phyloP scores from a whole-genome alignment of 64 coral and sea anemone genomes.

The Porites australiensis region DNA sequence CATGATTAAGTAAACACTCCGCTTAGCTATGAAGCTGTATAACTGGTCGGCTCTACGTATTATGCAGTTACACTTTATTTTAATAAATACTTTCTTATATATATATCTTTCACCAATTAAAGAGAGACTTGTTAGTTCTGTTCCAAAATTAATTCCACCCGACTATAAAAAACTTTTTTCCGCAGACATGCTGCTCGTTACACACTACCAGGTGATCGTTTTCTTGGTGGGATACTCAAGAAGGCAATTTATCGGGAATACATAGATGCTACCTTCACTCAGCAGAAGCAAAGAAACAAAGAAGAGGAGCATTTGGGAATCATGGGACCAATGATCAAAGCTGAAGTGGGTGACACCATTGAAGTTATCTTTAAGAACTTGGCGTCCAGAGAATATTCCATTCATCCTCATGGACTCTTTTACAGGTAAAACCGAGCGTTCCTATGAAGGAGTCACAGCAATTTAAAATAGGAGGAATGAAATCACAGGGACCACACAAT shows the following conservation, averaged over 20 bases:
- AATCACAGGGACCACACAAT: too few relatives aligned
- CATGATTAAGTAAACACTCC: too few relatives aligned
- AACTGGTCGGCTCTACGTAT: too few relatives aligned
- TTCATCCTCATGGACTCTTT: constrained; percentile 86
- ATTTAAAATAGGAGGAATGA: too few relatives aligned
- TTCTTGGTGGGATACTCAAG: constrained; percentile 76
- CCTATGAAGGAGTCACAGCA: background rate
- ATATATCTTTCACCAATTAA: too few relatives aligned
- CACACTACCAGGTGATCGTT: constrained; percentile 65
- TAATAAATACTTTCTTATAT: too few relatives aligned
- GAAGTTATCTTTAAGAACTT: constrained; percentile 89
- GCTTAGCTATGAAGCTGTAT: too few relatives aligned
- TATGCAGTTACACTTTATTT: too few relatives aligned
- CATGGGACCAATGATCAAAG: constrained; percentile 81
- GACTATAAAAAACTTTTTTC: background rate
- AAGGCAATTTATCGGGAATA: constrained; percentile 80
- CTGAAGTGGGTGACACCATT: constrained; percentile 87
- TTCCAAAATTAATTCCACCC: background rate
- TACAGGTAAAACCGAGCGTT: constrained; percentile 49
- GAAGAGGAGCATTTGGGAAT: constrained; percentile 70
- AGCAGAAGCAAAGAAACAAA: constrained; percentile 38
- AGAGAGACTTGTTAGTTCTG: too few relatives aligned
- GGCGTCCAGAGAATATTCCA: constrained; percentile 66
- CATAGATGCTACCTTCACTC: constrained; percentile 58
- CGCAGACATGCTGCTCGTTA: constrained; percentile 75